Conservation (phyloP, 2,113 vertebrate species). For the Parus major region DNA sequence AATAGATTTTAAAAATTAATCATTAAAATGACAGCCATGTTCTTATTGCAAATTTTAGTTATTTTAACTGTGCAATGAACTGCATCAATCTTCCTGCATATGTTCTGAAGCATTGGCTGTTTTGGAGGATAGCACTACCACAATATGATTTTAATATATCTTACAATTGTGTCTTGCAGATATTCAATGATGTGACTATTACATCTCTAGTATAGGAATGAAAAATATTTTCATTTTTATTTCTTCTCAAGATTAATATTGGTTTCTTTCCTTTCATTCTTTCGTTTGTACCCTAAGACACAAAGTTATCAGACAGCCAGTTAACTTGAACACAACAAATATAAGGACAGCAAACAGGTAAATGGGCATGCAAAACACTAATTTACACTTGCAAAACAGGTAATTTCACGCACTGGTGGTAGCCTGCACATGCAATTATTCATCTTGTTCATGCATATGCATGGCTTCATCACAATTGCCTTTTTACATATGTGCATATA, state of each 20-base stretch:
- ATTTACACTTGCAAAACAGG: constrained; percentile 68
- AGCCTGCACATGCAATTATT: constrained; percentile 53
- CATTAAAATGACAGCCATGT: neutral
- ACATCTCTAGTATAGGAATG: neutral
- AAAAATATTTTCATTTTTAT: neutral
- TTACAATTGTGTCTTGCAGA: neutral
- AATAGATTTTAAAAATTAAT: neutral
- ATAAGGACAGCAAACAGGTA: constrained; percentile 51
- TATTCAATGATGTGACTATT: neutral
- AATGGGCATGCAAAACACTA: constrained; percentile 52
- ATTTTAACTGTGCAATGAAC: neutral
- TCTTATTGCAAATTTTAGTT: neutral
- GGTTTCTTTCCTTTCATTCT: neutral
- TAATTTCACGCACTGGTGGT: constrained; percentile 40
- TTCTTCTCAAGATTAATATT: neutral
- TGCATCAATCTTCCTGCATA: neutral
- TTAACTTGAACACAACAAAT: constrained; percentile 23
- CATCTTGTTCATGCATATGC: constrained; percentile 62
- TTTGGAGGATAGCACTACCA: neutral
- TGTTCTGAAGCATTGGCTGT: neutral
- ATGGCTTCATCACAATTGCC: constrained; percentile 19
- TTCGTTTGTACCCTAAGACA: neutral
- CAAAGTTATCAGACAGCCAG: constrained; percentile 7
- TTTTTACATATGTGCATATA: constrained; percentile 57
- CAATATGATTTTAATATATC: neutral